Conservation (phyloP, 2,797 vertebrate genomes). For the Xiphophorus birchmanni region DNA sequence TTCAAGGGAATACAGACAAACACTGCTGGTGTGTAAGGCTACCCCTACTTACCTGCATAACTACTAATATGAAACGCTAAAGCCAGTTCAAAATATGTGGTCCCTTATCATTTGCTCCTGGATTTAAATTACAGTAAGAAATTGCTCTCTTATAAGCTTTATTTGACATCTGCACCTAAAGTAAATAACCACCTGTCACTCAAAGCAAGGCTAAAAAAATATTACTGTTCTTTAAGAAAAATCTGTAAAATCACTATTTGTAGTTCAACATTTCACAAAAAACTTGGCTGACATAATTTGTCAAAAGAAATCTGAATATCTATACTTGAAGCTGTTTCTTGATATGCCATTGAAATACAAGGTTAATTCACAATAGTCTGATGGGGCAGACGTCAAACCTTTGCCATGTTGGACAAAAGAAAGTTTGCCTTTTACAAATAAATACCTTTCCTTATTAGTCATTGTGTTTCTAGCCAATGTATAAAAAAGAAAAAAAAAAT, state of each 20-base stretch:
- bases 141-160: neutral
- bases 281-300: neutral
- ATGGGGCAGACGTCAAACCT: neutral
- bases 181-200: neutral
- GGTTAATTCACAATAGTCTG: neutral
- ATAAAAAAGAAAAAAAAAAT: conserved; percentile 28
- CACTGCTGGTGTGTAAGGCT: neutral
- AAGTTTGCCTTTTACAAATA: neutral
- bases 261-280: neutral
- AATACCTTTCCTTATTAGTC: conserved; percentile 19
- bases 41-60: neutral
- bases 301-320: neutral
- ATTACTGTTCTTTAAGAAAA: neutral
- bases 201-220: neutral
- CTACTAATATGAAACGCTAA: neutral
- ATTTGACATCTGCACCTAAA: neutral
- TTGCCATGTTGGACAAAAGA: neutral
- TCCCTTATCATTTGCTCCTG: neutral
- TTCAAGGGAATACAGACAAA: neutral
- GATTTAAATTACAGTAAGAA: neutral
- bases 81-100: neutral
- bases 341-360: neutral
- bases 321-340: neutral
- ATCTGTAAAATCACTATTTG: neutral
- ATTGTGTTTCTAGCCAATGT: conserved; percentile 20